Base-by-base conservation (phyloP, 2,113 vertebrate species). In the Amphiprion ocellaris region DNA sequence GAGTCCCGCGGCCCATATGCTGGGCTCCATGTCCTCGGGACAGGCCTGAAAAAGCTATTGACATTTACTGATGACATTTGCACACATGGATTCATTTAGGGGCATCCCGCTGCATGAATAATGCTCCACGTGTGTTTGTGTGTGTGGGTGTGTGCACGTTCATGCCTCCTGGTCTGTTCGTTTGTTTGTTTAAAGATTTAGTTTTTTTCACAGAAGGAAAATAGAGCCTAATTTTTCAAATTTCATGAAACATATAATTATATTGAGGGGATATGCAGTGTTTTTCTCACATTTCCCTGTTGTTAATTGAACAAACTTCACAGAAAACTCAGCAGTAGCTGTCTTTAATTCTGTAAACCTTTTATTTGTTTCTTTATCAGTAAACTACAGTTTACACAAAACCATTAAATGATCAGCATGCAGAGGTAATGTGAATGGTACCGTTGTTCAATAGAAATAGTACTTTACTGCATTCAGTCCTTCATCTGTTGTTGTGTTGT, bases 21-120 rank as follows among this genome's bases (percentile, higher is more conserved):
- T 61, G 77, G 69, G 71, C 73, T 71, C 26, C 47, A 83, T 87
- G 71, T 89, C 83, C 86, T 78, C 69, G 6, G 81, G 88, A 86
- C 81, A 80, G 70, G 79, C 77, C 75, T 76, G 75, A 85, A 77
- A 92, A 91, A 84, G 87, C 85, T 85, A 87, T 90, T 92, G 92
- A 92, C 93, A 91, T 94, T 94, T 92, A 85, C 77, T 83, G 81
- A 81, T 93, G 86, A 89, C 88, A 91, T 92, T 93, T 93, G 87
- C 79, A 87, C 86, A 88, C 89, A 84, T 72, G 77, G 71, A 84
- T 79, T 90, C 61, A 85, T 88, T 87, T 78, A 67, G 86, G 79
- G 83, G 70, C 85, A 67, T 80, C 83, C 83, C 70, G 59, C 59
- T 28, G 68, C 81, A 90, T 88, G 85, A 81, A 83, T 87, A 90